Conservation (phyloP, 2,888 invertebrate genomes). For the Oxytorus armatus region DNA sequence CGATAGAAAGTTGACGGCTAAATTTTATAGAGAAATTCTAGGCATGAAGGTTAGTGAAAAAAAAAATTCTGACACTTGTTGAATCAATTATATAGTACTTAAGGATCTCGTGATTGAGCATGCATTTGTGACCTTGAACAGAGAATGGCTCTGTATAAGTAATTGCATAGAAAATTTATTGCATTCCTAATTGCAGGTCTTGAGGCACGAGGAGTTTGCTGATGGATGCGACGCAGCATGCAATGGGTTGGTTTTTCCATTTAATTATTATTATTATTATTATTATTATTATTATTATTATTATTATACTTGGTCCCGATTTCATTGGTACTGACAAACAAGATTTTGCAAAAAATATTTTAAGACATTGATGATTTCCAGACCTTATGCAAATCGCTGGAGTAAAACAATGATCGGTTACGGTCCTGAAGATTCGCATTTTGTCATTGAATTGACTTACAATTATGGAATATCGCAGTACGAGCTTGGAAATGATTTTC, state of each 20-base stretch:
- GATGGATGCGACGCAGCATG: slow-evolving; percentile 99
- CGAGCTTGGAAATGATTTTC: slow-evolving; percentile 96
- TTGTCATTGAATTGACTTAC: slow-evolving; percentile 98
- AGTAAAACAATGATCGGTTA: slow-evolving; percentile 99
- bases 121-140: slow-evolving; percentile 55
- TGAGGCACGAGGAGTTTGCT: slow-evolving; percentile 98
- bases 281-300: neutral
- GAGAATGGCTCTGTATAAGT: slow-evolving; percentile 39
- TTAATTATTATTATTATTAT: slow-evolving; percentile 9
- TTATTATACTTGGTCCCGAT: no score
- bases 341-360: neutral
- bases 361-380: slow-evolving; percentile 79
- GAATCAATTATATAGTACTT: slow-evolving; percentile 1
- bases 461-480: slow-evolving; percentile 97
- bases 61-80: slow-evolving; percentile 26
- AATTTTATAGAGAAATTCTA: slow-evolving; percentile 95
- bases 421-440: slow-evolving; percentile 97
- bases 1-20: slow-evolving; percentile 92
- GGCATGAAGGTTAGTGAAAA: slow-evolving; percentile 94
- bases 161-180: slow-evolving; percentile 41
- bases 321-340: neutral
- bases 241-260: slow-evolving; percentile 92
- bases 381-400: slow-evolving; percentile 99
- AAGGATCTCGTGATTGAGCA: neutral
- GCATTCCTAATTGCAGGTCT: slow-evolving; percentile 86